phyloP scores from a whole-genome alignment of 2,888 invertebrate genomes.

The Anarsia innoxiella region DNA sequence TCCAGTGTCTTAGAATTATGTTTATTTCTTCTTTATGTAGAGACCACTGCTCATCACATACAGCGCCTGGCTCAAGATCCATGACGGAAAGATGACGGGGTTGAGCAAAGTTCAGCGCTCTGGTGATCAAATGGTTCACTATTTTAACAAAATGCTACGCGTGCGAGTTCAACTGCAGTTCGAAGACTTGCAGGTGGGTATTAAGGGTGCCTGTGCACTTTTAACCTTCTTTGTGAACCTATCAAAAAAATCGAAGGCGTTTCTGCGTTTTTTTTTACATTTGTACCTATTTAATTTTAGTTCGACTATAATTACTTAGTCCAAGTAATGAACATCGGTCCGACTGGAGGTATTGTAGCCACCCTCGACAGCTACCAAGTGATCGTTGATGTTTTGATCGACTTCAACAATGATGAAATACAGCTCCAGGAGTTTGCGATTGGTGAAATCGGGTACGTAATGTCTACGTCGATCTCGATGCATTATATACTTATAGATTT shows the following conservation, averaged over 20 bases:
- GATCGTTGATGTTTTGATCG: constrained; percentile 52
- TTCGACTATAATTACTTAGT: constrained; percentile 67
- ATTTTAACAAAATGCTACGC: constrained; percentile 63
- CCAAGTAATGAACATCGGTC: constrained; percentile 68
- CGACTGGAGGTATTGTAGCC: constrained; percentile 65
- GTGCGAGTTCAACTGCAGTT: constrained; percentile 55
- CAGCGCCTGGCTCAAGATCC: constrained; percentile 66
- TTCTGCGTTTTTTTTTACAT: too few relatives aligned
- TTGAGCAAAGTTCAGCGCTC: constrained; percentile 57
- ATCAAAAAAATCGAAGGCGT: too few relatives aligned
- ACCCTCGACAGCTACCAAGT: constrained; percentile 51
- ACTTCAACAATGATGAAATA: constrained; percentile 68
- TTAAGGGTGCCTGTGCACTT: too few relatives aligned
- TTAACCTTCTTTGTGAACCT: too few relatives aligned
- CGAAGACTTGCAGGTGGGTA: constrained; percentile 44
- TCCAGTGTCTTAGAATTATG: too few relatives aligned
- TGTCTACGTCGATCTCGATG: too few relatives aligned
- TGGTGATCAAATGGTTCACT: constrained; percentile 61
- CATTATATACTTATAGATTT: too few relatives aligned
- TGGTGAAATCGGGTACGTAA: constrained; percentile 50
- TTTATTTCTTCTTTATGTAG: too few relatives aligned
- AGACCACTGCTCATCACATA: constrained; percentile 60
- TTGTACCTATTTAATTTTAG: constrained; percentile 31
- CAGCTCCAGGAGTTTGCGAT: constrained; percentile 63
- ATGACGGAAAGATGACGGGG: constrained; percentile 63